These are phyloP conservation scores for Serrognathus titanus DNA, from an alignment of 2,888 invertebrate genomes.

Conservation along the genomic window DNA sequence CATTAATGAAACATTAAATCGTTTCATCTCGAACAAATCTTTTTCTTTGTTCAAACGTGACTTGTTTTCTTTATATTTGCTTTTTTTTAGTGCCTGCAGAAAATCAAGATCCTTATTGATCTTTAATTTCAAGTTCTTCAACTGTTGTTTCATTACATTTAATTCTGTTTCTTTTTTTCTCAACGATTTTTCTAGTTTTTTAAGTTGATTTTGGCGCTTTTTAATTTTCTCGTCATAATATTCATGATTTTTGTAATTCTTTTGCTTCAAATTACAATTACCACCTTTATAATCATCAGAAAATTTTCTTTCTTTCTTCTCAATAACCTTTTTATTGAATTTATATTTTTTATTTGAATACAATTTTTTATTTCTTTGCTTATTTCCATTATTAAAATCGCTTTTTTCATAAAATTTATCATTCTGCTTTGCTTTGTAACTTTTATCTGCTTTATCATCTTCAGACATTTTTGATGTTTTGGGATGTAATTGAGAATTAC, in stretches of 20 bases:
- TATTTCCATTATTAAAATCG: constrained; percentile 27
- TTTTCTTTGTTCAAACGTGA: background rate
- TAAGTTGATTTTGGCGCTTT: constrained; percentile 6
- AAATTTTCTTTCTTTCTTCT: constrained; percentile 4
- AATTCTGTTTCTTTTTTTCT: constrained; percentile 48
- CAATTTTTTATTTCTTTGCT: background rate
- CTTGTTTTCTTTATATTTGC: constrained; percentile 13
- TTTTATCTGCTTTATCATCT: background rate
- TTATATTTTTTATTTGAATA: background rate
- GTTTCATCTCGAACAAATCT: constrained; percentile 2
- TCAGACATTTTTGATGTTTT: background rate
- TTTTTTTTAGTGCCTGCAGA: constrained; percentile 8
- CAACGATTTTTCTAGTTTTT: constrained; percentile 8
- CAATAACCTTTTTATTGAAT: background rate
- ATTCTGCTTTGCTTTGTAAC: constrained; percentile 22
- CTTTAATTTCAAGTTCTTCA: constrained; percentile 6
- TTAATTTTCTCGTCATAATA: constrained; percentile 9
- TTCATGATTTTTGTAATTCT: constrained; percentile 6
- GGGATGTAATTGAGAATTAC: background rate
- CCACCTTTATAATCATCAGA: background rate
- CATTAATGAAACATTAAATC: constrained; percentile 5
- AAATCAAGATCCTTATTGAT: constrained; percentile 3
- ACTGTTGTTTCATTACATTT: constrained; percentile 50
- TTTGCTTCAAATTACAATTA: background rate
- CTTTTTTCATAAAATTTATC: constrained; percentile 40